phyloP scores from a whole-genome alignment of 2,113 vertebrate species.

The Dryoscopus gambensis region DNA sequence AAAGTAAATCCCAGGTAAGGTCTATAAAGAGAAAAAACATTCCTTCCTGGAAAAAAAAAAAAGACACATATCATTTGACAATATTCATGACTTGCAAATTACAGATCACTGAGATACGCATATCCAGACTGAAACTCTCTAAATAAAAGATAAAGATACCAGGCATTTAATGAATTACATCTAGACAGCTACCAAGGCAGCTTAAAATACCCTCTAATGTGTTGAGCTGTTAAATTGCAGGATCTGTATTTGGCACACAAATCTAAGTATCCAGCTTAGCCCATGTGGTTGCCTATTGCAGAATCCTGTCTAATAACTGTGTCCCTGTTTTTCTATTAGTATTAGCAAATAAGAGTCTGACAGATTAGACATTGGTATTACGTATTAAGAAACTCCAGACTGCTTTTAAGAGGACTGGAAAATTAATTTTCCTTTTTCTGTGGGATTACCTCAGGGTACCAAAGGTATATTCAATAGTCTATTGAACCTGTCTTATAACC shows the following conservation, averaged over 20 bases:
- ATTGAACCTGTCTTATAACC: not conserved
- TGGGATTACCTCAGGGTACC: not conserved
- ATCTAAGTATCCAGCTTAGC: not conserved
- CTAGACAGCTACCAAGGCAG: not conserved
- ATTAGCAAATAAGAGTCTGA: not conserved
- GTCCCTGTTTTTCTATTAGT: not conserved
- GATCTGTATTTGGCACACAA: not conserved
- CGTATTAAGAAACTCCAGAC: not conserved
- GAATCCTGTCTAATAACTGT: not conserved
- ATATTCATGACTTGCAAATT: not conserved
- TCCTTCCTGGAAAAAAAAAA: not conserved
- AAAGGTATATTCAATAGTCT: not conserved
- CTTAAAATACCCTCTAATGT: not conserved
- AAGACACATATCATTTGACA: rapidly evolving
- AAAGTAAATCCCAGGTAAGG: not conserved
- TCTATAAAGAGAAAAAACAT: not conserved
- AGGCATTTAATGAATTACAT: not conserved
- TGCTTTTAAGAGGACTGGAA: not conserved
- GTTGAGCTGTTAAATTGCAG: not conserved
- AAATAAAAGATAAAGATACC: not conserved
- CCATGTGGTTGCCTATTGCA: not conserved
- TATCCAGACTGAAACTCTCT: not conserved
- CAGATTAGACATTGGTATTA: not conserved
- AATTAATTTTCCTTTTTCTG: not conserved
- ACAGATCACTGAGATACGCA: not conserved